Evolutionary conservation across 2,888 invertebrate species (phyloP), one percentile per base, ranked within the genome.

Genomic region (Watsonalla binaria): DNA sequence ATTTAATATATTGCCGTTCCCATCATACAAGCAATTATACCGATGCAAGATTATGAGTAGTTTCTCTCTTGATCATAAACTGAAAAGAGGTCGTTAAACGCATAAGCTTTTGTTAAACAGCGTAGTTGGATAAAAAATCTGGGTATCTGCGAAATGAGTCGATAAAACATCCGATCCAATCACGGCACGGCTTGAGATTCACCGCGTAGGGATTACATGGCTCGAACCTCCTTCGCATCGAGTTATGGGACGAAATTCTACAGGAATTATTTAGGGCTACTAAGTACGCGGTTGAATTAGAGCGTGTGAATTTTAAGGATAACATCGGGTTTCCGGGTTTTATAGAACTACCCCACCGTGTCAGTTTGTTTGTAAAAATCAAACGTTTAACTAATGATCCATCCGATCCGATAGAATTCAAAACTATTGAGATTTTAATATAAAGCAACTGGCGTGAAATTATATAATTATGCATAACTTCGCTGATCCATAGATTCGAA

Each of bases 141-240:
- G 37, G 15, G 37, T 49, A 49, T 39, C 37, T 37, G 37, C 49
- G 37, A 49, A 49, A 49, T 49, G 37, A 72, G 73, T 58, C 75
- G 74, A 82, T 81, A 79, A 80, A 72, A 69, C 70, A 72, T 68
- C 68, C 74, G 77, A 84, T 82, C 84, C 85, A 86, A 86, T 86
- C 86, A 82, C 74, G 57, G 64, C 54, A 49, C 63, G 75, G 74
- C 74, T 78, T 78, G 72, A 78, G 80, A 81, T 78, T 72, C 80
- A 76, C 79, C 80, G 74, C 77, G 72, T 62, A 65, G 69, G 78
- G 84, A 84, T 86, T 84, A 84, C 83, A 66, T 58, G 56, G 56
- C 60, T 54, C 60, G 56, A 57, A 62, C 63, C 59, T 67, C 63
- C 65, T 63, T 68, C 42, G 42, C 42, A 71, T 74, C 57, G 81